These are phyloP conservation scores for Yponomeuta malinellus DNA, from an alignment of 2,888 invertebrate species.

Conservation along the genomic window DNA sequence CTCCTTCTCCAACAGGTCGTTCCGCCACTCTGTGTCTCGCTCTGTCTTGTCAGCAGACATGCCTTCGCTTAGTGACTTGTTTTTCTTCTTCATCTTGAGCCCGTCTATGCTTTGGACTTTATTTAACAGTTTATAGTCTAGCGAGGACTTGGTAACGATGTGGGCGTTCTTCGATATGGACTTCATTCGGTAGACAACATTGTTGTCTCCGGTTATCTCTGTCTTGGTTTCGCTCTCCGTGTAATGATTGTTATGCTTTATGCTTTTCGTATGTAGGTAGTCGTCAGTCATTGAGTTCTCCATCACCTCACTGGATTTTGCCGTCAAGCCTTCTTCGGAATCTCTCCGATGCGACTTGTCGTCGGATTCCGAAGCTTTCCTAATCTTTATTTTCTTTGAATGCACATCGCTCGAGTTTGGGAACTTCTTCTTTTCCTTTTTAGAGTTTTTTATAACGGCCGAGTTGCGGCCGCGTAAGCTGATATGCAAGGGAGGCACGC, in stretches of 20 bases:
- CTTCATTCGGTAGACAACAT: conserved; percentile 66
- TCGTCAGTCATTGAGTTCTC: conserved; percentile 62
- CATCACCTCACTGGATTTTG: conserved; percentile 48
- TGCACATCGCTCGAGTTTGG: conserved; percentile 62
- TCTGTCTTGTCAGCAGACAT: conserved; percentile 48
- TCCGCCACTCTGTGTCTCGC: conserved; percentile 74
- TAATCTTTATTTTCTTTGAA: conserved; percentile 73
- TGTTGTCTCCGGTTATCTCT: conserved; percentile 59
- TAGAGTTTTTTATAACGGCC: conserved; percentile 87
- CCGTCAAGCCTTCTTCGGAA: conserved; percentile 46
- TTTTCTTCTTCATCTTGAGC: conserved; percentile 62
- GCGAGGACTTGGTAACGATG: conserved; percentile 63
- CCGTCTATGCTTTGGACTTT: conserved; percentile 50
- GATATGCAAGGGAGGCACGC: conserved; percentile 93
- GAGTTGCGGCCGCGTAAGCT: conserved; percentile 89
- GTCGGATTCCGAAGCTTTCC: conserved; percentile 55
- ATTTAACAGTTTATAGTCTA: conserved; percentile 58
- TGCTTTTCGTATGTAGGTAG: conserved; percentile 54
- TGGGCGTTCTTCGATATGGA: conserved; percentile 68
- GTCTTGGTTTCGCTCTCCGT: conserved; percentile 53
- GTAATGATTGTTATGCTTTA: conserved; percentile 61
- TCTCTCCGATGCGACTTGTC: conserved; percentile 57
- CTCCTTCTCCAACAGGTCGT: conserved; percentile 73
- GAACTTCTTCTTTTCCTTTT: conserved; percentile 79
- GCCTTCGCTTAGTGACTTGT: conserved; percentile 48